Base-by-base conservation (phyloP, 2,888 invertebrate genomes). In the Slavum lentiscoides region DNA sequence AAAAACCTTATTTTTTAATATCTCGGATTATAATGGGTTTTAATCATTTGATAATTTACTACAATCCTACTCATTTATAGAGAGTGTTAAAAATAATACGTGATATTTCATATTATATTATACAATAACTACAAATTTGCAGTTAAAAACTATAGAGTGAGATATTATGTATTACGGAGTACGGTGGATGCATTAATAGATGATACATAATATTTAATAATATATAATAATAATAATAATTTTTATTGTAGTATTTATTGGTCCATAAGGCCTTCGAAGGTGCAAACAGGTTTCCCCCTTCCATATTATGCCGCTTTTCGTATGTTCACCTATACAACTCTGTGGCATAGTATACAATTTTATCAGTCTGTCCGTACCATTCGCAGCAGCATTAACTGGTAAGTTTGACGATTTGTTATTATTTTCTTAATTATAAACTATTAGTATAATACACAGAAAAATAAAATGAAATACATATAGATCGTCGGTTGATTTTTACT, bases 241-340 rank as follows among this genome's bases (percentile, higher is more conserved):
- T 21, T 67, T 58, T 49, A 62, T 49, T 49, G 62, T 58, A 59
- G 58, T 19, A 68, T 7, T n/a, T 43, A 68, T 66, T 43, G 49
- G 15, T 67, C 4, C 68, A 39, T 17, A 61, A 76, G 76, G 49
- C 58, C 69, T 77, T 69, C 68, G 64, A 58, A 64, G 58, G 58
- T 30, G 55, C n/a, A 70, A 72, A 77, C 72, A 15, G 80, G 70
- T 72, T 80, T 23, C 70, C 62, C 80, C 43, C 21, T 39, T 4
- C 64, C 39, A 23, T 43, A 13, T 6, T 13, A 39, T 13, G 43
- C 23, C 53, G 39, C 21, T 11, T 37, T 23, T 61, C 30, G 23
- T 66, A 21, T 39, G 23, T 37, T 23, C 58, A 1, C 30, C 70
- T 43, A 30, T 30, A 19, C 75, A 17, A 62, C 19, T 74, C 13